Evolutionary conservation across 2,797 vertebrate species (phyloP), one percentile per base, ranked within the genome.

Genomic region (Meda fulgida): DNA sequence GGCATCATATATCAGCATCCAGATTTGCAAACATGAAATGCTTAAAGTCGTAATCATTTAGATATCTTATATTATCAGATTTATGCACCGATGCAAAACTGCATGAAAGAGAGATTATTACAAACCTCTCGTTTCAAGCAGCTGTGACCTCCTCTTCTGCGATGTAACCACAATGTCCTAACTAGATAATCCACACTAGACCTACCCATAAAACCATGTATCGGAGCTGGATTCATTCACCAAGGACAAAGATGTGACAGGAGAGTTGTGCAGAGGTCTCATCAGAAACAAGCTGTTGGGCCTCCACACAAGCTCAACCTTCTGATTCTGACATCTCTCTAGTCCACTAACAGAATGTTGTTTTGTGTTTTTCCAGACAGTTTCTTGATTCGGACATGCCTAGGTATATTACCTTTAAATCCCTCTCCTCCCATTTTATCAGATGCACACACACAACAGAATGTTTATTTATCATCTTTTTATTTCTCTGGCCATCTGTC

Each of bases 361-460:
- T 96, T 96, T 97, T 99, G 96, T 98, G 96, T 97, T 97, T 98
- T 96, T 89, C 93, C 98, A 99, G 98, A 98, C 98, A 99, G 96
- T 99, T 99, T 99, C 98, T 99, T 98, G 98, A 99, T 98, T 99
- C 97, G 96, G 98, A 99, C 97, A 97, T 98, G 95, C 98, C 98
- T 98, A 99, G 98, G 98, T 99, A 99, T 95, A 97, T 95, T 96
- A 96, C 96, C 93, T 95, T 92, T 91, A 89, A 91, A 87, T 93
- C 91, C 87, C 88, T 92, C 83, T 93, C 89, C 90, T 93, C 87
- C 91, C 88, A 89, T 82, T 89, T 89, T 65, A 65, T 38, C 53
- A 58, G 21, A 76, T 1, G 53, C 48, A 14, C 19, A 34, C 72
- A 51, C 16, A 29, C 26, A 73, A 65, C 14, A 29, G 40, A 78